Percentiles rank a stretch among this genome's conserved stretches.
These are phyloP conservation scores for Ptychochromis oligacanthus DNA, from an alignment of 2,113 vertebrate genomes.

Conservation along the genomic window DNA sequence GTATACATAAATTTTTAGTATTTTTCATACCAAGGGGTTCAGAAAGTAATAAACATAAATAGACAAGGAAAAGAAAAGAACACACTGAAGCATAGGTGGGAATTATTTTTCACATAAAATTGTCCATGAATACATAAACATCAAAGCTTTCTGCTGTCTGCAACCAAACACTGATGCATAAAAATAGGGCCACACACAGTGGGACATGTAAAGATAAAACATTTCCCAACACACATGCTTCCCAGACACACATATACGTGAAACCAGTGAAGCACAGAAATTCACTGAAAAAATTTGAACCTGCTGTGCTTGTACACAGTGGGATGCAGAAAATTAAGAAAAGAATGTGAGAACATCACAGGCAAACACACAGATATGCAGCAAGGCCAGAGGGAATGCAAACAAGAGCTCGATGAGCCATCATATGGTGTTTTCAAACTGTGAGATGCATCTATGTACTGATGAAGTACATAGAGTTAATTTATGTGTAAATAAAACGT, in stretches of 20 bases:
- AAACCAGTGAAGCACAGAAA: conserved; percentile 11
- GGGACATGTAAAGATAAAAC: conserved; percentile 40
- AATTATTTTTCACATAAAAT: conserved; percentile 33
- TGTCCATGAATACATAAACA: conserved; percentile 11
- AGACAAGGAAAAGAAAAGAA: background rate
- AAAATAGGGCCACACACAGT: conserved; percentile 25
- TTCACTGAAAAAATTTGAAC: conserved; percentile 16
- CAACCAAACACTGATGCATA: conserved; percentile 28
- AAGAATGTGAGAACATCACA: conserved; percentile 43
- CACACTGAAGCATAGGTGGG: conserved; percentile 6
- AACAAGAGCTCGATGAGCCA: conserved; percentile 38
- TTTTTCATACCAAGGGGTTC: conserved; percentile 31
- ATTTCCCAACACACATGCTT: background rate
- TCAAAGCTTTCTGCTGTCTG: conserved; percentile 37
- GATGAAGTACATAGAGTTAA: conserved; percentile 44
- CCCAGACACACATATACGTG: background rate
- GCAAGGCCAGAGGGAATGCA: conserved; percentile 40
- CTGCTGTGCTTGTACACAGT: conserved; percentile 25
- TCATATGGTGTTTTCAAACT: conserved; percentile 28
- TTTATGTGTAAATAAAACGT: conserved; percentile 51
- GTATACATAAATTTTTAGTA: conserved; percentile 15
- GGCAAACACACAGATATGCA: background rate
- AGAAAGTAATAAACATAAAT: conserved; percentile 33
- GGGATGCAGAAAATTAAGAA: conserved; percentile 42
- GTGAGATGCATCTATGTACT: conserved; percentile 22